These are phyloP conservation scores for Oreocharis arfaki DNA, from an alignment of 2,113 vertebrate species.

Conservation along the genomic window DNA sequence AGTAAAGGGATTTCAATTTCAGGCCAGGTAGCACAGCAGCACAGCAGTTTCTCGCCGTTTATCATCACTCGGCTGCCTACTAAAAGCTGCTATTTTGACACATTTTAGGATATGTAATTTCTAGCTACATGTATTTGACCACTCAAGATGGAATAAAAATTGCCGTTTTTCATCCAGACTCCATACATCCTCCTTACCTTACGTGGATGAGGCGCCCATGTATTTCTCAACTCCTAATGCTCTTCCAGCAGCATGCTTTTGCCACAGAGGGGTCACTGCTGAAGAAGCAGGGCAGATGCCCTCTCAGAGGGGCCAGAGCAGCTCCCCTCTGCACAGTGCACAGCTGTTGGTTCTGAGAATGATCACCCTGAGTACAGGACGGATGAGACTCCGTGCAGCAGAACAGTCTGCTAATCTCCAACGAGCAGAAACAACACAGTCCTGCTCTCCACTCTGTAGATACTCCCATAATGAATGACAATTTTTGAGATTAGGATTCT, in stretches of 20 bases:
- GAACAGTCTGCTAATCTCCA: neutral
- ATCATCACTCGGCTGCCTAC: neutral
- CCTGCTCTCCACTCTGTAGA: neutral
- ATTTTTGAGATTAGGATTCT: constrained; percentile 9
- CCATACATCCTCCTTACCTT: neutral
- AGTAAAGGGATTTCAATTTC: neutral
- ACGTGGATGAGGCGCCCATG: neutral
- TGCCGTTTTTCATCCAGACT: neutral
- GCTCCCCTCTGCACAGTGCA: fast-evolving
- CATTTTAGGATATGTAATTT: neutral
- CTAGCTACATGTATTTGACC: neutral
- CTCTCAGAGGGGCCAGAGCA: neutral
- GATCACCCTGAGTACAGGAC: neutral
- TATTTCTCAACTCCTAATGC: neutral
- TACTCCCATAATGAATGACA: neutral
- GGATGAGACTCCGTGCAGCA: neutral
- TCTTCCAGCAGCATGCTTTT: neutral
- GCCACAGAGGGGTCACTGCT: neutral
- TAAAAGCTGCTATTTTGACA: neutral
- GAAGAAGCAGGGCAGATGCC: neutral
- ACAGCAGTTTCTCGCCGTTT: neutral
- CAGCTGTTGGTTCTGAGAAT: fast-evolving
- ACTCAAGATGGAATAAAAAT: neutral
- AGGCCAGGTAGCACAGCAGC: neutral
- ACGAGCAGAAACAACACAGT: neutral